Evolutionary conservation across 2,888 invertebrate genomes (phyloP).

Genomic region (Trissolcus brochymenae): DNA sequence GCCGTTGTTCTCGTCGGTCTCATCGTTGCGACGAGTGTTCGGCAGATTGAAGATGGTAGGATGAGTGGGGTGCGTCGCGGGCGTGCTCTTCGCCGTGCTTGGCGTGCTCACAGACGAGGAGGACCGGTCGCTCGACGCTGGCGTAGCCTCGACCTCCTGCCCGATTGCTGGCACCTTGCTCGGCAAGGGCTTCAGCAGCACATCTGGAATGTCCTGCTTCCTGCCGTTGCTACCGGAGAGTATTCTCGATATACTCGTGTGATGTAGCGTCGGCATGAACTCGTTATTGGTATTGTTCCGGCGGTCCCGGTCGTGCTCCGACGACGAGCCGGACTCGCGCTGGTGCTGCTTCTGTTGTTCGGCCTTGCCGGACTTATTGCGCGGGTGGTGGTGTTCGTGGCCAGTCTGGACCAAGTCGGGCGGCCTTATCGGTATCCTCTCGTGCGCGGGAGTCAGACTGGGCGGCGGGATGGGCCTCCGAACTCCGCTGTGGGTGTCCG

Average conservation of each 20-base stretch:
- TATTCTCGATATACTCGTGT: slow-evolving; percentile 90
- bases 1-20: slow-evolving; percentile 49
- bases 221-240: slow-evolving; percentile 90
- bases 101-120: slow-evolving; percentile 18
- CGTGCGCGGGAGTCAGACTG: slow-evolving; percentile 87
- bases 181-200: slow-evolving; percentile 79
- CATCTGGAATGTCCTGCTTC: slow-evolving; percentile 88
- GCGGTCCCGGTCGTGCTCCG: slow-evolving; percentile 59
- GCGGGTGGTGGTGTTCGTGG: slow-evolving; percentile 62
- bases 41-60: slow-evolving; percentile 74
- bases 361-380: slow-evolving; percentile 64
- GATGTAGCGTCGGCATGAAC: slow-evolving; percentile 84
- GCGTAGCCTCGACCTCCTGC: slow-evolving; percentile 32
- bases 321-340: slow-evolving; percentile 35
- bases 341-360: slow-evolving; percentile 53
- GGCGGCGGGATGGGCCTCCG: slow-evolving; percentile 90
- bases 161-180: slow-evolving; percentile 62
- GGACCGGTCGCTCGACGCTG: slow-evolving; percentile 66
- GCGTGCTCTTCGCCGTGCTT: slow-evolving; percentile 53
- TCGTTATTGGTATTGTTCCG: slow-evolving; percentile 77
- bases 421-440: slow-evolving; percentile 88
- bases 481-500: slow-evolving; percentile 75
- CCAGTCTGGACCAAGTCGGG: slow-evolving; percentile 78
- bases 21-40: slow-evolving; percentile 68
- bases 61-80: slow-evolving; percentile 64